A percentile compares a stretch with the other conserved stretches of the same genome.
Conservation (phyloP, 64 coral and sea anemone genomes). For the Stichodactyla helianthus region DNA sequence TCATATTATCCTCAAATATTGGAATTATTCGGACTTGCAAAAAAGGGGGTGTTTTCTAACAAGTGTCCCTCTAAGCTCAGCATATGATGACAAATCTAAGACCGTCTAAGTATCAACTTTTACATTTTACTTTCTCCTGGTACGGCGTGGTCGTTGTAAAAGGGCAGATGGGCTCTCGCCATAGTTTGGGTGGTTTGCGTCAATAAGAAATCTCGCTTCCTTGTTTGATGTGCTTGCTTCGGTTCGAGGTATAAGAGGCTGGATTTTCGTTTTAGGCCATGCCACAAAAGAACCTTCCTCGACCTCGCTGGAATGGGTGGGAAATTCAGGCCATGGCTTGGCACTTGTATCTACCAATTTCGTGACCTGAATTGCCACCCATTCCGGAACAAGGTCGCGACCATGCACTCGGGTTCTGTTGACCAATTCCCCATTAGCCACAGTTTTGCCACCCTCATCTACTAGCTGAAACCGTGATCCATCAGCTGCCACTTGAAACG, state of each 20-base stretch:
- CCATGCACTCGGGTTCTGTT: conserved; percentile 1
- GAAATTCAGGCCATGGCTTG: conserved; percentile 20
- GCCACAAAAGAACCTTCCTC: conserved; percentile 35
- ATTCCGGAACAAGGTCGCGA: conserved; percentile 9
- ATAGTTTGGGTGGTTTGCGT: background rate
- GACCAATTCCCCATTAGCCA: background rate
- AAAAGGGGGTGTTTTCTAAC: no score
- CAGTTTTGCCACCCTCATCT: background rate
- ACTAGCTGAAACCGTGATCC: background rate
- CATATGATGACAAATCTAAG: no score
- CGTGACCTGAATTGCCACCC: conserved; percentile 19
- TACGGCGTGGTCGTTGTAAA: background rate
- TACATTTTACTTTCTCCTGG: background rate
- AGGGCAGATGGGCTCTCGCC: background rate
- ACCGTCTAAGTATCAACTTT: no score
- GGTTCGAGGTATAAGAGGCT: background rate
- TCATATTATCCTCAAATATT: no score
- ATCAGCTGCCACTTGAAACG: background rate
- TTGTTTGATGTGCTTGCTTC: background rate
- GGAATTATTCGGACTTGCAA: no score
- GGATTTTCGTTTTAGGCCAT: conserved; percentile 7
- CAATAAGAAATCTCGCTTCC: background rate
- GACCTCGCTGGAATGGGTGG: conserved; percentile 47
- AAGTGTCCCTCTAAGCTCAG: no score
- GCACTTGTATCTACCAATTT: background rate